Evolutionary conservation across 2,797 vertebrate species (phyloP).

Genomic region (Coendou prehensilis): DNA sequence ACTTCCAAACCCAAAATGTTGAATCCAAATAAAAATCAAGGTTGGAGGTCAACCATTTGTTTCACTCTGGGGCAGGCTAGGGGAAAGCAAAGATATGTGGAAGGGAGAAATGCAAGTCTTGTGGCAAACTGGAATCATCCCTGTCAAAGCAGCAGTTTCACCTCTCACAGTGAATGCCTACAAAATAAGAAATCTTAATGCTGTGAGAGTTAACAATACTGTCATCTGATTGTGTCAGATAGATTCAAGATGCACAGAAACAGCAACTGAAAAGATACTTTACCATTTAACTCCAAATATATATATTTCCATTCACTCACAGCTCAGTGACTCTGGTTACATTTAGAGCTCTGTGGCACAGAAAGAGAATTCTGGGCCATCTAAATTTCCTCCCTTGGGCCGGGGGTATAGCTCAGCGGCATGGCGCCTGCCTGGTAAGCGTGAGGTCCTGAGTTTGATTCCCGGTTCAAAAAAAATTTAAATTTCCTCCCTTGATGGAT

Average conservation of each 20-base stretch:
- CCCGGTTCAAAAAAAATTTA: not conserved
- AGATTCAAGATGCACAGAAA: conserved; percentile 76
- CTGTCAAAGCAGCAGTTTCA: conserved; percentile 77
- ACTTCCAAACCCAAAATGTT: conserved; percentile 62
- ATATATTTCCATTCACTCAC: not conserved
- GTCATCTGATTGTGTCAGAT: conserved; percentile 66
- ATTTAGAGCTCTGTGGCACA: conserved; percentile 61
- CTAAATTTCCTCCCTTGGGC: conserved; percentile 13
- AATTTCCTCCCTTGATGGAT: conserved; percentile 46
- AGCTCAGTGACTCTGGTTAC: conserved; percentile 65
- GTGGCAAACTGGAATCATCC: conserved; percentile 80
- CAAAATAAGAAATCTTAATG: conserved; percentile 66
- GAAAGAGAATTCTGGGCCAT: conserved; percentile 69
- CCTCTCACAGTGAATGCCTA: conserved; percentile 74
- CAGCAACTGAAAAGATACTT: conserved; percentile 71
- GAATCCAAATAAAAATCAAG: conserved; percentile 69
- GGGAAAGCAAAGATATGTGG: conserved; percentile 38
- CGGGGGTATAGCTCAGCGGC: too few relatives aligned
- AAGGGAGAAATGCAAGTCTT: conserved; percentile 66
- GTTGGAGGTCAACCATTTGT: conserved; percentile 57
- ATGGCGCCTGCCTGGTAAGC: too few relatives aligned
- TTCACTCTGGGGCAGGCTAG: conserved; percentile 58
- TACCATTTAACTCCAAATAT: conserved; percentile 64
- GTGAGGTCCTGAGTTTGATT: too few relatives aligned
- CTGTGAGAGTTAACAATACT: conserved; percentile 79